Base-by-base conservation (phyloP, 1,140 invertebrate genomes). In the Tetramorium parvispinum region DNA sequence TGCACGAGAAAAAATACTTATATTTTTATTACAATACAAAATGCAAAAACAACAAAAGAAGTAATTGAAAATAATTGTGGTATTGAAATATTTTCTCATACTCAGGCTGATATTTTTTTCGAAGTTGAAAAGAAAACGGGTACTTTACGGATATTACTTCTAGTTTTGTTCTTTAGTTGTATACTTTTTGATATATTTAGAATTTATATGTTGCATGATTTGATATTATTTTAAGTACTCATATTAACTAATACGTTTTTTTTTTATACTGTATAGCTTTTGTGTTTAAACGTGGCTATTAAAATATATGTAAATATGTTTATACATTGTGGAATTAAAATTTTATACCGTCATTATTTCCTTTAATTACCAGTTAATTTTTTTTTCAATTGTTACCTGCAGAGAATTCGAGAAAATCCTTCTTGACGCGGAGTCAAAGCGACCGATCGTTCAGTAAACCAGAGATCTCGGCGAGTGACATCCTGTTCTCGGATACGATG, bases 401-500 rank as follows among this genome's bases (percentile, higher is more conserved):
- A 93, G 93, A 91, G 27, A 92, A 87, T 70, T 70, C 86, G 8
- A 93, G 81, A 70, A 85, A 70, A 78, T 85, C 87, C 11, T 63
- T 27, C 1, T 32, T 89, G 8, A 82, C 94, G 13, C 92, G 94
- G 55, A 95, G 95, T 32, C 94, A 95, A 86, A 95, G 94, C 85
- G 94, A 95, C 0, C 87, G 94, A 10, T 91, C 92, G 3, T 88
- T 86, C 13, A 91, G 83, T 5, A 87, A 85, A n/a, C 91, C 93
- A 0, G 92, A 92, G 59, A 75, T 94, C 3, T 92, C 87, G 13
- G 93, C 93, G 0, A 91, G 87, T 6, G 88, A 93, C 37, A 89
- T 94, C 0, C 91, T 92, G 93, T 97, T 97, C 94, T 95, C 96
- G 95, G 96, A 98, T 92, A 98, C 97, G 21, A 98, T 98, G 97